A percentile compares a stretch with the other conserved stretches of the same genome.
These are phyloP conservation scores for Pachypeltis micranthus DNA, from an alignment of 1,140 invertebrate genomes.

Conservation along the genomic window DNA sequence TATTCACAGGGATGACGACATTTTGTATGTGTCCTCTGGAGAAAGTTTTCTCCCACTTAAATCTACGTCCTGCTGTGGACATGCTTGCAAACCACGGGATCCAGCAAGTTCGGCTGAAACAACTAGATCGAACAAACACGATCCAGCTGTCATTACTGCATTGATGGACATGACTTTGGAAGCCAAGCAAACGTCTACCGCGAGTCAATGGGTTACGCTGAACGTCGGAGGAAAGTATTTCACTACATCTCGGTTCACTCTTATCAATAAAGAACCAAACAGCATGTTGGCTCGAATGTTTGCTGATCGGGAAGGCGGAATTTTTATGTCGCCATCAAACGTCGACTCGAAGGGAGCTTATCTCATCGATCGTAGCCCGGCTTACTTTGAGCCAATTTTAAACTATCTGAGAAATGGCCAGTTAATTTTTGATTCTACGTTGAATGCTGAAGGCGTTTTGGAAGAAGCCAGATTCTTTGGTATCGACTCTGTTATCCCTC, in stretches of 20 bases:
- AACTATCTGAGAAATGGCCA: slow-evolving; percentile 93
- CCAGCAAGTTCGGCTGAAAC: no score
- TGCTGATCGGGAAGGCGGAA: slow-evolving; percentile 49
- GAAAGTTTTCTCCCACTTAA: slow-evolving; percentile 41
- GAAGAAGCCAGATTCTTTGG: slow-evolving; percentile 96
- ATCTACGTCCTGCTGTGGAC: background rate
- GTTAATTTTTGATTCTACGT: slow-evolving; percentile 76
- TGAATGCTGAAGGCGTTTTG: slow-evolving; percentile 84
- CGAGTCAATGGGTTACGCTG: slow-evolving; percentile 64
- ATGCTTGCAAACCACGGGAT: background rate
- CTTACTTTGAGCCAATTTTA: slow-evolving; percentile 95
- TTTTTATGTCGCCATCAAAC: slow-evolving; percentile 60
- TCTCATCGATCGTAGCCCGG: slow-evolving; percentile 87
- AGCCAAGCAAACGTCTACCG: slow-evolving; percentile 2
- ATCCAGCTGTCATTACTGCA: background rate
- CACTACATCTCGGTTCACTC: slow-evolving; percentile 67
- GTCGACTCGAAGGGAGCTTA: slow-evolving; percentile 71
- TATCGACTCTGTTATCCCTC: slow-evolving; percentile 58
- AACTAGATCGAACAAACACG: no score
- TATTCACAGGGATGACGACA: slow-evolving; percentile 51
- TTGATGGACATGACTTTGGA: background rate
- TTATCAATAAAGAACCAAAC: slow-evolving; percentile 71
- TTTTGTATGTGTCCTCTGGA: slow-evolving; percentile 47
- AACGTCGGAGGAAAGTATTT: slow-evolving; percentile 82
- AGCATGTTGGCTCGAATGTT: slow-evolving; percentile 86